Evolutionary conservation across 2,888 invertebrate genomes (phyloP), one percentile per base, ranked within the genome.

Genomic region (Laothoe populi): DNA sequence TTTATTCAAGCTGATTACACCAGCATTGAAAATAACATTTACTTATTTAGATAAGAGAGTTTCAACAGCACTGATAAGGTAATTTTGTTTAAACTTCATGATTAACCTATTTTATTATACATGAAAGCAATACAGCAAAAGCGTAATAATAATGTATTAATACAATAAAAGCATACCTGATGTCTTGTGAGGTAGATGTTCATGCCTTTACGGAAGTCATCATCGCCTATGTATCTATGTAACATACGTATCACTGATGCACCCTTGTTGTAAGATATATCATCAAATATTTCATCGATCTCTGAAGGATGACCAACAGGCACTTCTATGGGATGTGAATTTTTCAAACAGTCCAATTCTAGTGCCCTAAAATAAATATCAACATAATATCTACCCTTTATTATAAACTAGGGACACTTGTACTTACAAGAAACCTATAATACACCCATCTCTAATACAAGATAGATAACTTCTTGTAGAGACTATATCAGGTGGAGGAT

Each of bases 201-300:
- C 97, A 99, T 98, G 59, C 99, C 99, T 84, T 96, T 96, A 44
- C 97, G 95, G 84, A 98, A 99, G 86, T 97, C 97, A 79, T 96
- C 95, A 87, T 98, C 98, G 13, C 99, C 99, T 78, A 99, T 97
- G 79, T 97, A 99, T 78, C 96, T 95, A 82, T 98, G 98, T 67
- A 99, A 90, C 99, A 99, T 99, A 68, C 99, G 94, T 67, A 99
- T 98, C 7, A 98, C 96, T 59, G 97, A 98, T 1, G 98, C 98
- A 4, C 98, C 99, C 86, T 99, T 99, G 80, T 96, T 96, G 88
- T 99, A 99, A 40, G 99, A 98, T 75, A 99, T 99, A 74, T 97
- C 97, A 92, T 99, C 99, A 92, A 99, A 99, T 72, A 99, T 99
- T 87, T 99, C 99, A 88, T 98, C 98, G 64, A 99, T 97, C 88